Evolutionary conservation across 2,797 vertebrate species (phyloP).

Genomic region (Aulostomus chinensis): DNA sequence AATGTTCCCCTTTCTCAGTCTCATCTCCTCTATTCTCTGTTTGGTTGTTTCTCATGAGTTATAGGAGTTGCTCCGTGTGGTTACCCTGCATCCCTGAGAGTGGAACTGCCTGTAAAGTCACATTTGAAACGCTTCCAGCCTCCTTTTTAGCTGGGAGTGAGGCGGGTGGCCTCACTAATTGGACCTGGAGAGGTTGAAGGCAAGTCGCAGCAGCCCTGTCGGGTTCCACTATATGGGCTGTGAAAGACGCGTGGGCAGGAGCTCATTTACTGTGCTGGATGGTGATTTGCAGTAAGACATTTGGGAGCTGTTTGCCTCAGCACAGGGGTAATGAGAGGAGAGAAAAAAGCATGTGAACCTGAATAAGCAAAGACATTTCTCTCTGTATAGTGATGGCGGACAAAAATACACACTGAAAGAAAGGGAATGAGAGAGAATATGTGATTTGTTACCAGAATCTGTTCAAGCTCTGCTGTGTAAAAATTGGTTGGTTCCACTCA

Average conservation of each 20-base stretch:
- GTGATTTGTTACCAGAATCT: no score
- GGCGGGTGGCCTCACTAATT: slow-evolving; percentile 49
- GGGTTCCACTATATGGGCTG: slow-evolving; percentile 31
- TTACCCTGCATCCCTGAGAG: slow-evolving; percentile 10
- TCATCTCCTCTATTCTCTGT: slow-evolving; percentile 7
- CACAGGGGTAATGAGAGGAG: slow-evolving; percentile 19
- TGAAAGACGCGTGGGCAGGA: slow-evolving; percentile 27
- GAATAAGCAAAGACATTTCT: slow-evolving; percentile 13
- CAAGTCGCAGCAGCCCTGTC: slow-evolving; percentile 9
- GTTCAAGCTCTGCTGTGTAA: neutral
- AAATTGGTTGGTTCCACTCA: no score
- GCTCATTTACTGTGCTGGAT: slow-evolving; percentile 28
- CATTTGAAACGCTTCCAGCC: slow-evolving; percentile 39
- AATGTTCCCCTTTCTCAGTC: no score
- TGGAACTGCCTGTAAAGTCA: slow-evolving; percentile 15
- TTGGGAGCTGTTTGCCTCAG: slow-evolving; percentile 22
- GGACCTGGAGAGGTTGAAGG: slow-evolving; percentile 41
- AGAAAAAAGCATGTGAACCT: neutral
- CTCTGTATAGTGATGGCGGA: neutral
- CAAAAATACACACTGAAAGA: neutral
- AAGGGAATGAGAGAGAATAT: neutral
- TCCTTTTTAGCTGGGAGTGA: slow-evolving; percentile 26
- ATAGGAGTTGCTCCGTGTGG: no score
- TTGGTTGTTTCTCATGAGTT: no score
- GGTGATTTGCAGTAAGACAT: slow-evolving; percentile 32